phyloP scores from a whole-genome alignment of 2,113 vertebrate species.

The Cyprinus carpio region DNA sequence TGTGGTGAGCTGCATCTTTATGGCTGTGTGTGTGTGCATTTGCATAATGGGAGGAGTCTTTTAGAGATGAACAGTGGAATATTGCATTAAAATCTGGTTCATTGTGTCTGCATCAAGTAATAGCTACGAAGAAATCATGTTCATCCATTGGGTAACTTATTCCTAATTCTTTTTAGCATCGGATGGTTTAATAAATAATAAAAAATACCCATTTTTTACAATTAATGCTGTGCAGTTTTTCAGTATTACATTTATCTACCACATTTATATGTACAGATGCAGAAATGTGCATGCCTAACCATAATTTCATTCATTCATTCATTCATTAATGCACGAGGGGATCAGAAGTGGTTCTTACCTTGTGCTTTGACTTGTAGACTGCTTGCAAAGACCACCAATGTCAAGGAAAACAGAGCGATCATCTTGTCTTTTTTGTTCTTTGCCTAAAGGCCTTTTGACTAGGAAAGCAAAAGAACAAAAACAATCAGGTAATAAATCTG shows the following conservation, averaged over 20 bases:
- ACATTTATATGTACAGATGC: conserved; percentile 8
- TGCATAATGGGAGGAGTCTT: not conserved
- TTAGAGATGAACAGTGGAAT: not conserved
- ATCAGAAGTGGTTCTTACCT: conserved; percentile 79
- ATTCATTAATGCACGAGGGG: not conserved
- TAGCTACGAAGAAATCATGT: not conserved
- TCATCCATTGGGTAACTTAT: not conserved
- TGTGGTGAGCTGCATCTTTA: not conserved
- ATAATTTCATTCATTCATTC: not conserved
- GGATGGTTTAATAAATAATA: not conserved
- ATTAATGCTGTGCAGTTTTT: not conserved
- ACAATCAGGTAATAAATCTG: conserved; percentile 35
- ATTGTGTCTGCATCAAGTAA: not conserved
- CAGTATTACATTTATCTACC: not conserved
- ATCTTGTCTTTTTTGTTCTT: conserved; percentile 75
- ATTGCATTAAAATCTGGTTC: not conserved
- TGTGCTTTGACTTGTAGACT: conserved; percentile 74
- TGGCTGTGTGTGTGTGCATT: not conserved
- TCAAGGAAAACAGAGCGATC: conserved; percentile 84
- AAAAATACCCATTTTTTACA: not conserved
- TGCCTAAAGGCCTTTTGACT: conserved; percentile 76
- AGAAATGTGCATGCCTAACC: conserved; percentile 5
- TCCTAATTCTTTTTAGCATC: not conserved
- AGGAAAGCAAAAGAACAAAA: conserved; percentile 58
- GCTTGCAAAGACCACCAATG: conserved; percentile 85